Evolutionary conservation across 2,888 invertebrate species (phyloP), one percentile per base, ranked within the genome.

Genomic region (Pachymerium ferrugineum): DNA sequence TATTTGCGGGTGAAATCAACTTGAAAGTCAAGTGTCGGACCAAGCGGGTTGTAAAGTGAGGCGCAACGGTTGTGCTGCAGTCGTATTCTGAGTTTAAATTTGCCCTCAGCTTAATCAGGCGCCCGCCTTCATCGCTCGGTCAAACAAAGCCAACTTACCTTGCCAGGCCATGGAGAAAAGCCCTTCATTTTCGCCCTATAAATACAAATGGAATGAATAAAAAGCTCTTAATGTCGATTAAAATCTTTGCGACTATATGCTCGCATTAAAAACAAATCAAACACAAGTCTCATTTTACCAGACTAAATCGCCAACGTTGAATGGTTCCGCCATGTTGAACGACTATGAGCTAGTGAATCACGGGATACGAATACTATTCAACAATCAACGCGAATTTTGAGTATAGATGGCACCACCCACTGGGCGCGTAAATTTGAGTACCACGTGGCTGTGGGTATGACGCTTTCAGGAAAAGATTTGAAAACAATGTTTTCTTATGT

Each of bases 161-260:
- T 92, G 85, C 94, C 95, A 77, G 97, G 96, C 97, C 97, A 97
- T 77, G 94, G 93, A 78, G 94, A 92, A 86, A 93, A 96, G 79
- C 94, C 93, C 87, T 94, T 96, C 94, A 97, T 94, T 88, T 95
- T 96, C 75, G 96, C 95, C 96, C 96, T 97, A 88, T 79, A 88
- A 88, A 78, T 80, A 79, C 81, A 82, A 80, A 80, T 80, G 79
- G 78, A 77, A 74, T 77, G 73, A 74, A 72, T 31, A 67, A 33
- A 69, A 74, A 33, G 31, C 16, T 69, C 14, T n/a, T 69, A 19
- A 19, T n/a, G 33, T 19, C 14, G 16, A 29, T 69, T 30, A 16
- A 16, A 69, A 29, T 33, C 31, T 33, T 74, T 74, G 73, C 29
- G 73, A 71, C 73, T 31, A 30, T 31, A 35, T 22, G 42, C 4